Conservation (phyloP, 2,113 vertebrate genomes). For the Osmerus mordax region DNA sequence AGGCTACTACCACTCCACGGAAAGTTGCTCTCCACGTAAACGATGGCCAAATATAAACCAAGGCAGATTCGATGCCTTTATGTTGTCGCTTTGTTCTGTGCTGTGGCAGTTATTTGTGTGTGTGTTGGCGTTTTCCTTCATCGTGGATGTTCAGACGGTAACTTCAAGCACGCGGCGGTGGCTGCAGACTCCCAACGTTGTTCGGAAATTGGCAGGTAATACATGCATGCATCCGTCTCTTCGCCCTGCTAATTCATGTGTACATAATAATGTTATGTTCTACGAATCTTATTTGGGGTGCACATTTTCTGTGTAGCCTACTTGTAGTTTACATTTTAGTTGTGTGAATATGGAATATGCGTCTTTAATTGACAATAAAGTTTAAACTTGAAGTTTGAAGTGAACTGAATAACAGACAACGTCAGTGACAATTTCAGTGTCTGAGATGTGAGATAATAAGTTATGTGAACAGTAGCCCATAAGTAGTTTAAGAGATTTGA, state of each 20-base stretch:
- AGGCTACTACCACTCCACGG: background rate
- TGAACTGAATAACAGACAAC: too few species aligned
- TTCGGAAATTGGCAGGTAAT: constrained; percentile 63
- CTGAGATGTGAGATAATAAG: background rate
- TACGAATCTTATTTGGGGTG: too few species aligned
- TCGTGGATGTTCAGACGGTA: constrained; percentile 25
- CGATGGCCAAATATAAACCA: constrained; percentile 42
- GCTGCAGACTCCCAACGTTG: constrained; percentile 57
- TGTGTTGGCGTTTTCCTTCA: constrained; percentile 22
- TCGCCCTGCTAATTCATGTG: too few species aligned
- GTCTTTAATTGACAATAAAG: too few species aligned
- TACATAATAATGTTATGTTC: too few species aligned
- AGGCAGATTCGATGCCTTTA: constrained; percentile 39
- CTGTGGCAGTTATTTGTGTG: constrained; percentile 21
- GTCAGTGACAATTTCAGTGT: too few species aligned
- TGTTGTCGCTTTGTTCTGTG: constrained; percentile 10
- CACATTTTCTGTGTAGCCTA: too few species aligned
- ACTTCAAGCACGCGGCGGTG: constrained; percentile 55
- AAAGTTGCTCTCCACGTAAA: background rate
- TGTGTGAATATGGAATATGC: too few species aligned
- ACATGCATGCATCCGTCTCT: background rate
- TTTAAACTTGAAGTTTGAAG: too few species aligned
- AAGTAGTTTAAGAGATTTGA: constrained; percentile 65
- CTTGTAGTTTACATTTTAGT: too few species aligned
- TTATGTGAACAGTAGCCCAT: constrained; percentile 25